These are phyloP conservation scores for Mesopsocus fuscifrons DNA, from an alignment of 2,888 invertebrate genomes.

Conservation along the genomic window DNA sequence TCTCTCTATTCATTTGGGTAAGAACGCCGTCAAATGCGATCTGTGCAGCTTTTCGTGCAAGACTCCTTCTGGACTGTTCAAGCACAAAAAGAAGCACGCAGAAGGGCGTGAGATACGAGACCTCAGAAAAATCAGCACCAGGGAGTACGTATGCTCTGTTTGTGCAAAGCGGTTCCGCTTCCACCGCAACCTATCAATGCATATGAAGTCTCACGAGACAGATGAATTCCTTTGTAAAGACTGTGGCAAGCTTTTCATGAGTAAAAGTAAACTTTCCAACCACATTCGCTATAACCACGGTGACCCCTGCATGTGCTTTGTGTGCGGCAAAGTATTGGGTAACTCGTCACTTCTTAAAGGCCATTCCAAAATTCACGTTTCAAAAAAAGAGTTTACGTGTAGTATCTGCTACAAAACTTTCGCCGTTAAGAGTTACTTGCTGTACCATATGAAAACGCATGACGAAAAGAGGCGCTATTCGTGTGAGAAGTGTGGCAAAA, in stretches of 20 bases:
- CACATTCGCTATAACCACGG: background rate
- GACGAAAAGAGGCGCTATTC: background rate
- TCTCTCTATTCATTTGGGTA: background rate
- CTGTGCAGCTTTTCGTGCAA: background rate
- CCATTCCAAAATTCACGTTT: background rate
- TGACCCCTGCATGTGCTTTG: background rate
- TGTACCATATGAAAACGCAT: slow-evolving; percentile 7
- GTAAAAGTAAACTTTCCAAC: background rate
- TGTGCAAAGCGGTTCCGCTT: slow-evolving; percentile 3
- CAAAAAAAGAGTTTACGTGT: background rate
- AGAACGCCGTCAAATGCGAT: background rate
- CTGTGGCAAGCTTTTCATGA: slow-evolving; percentile 1
- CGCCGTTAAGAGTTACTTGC: slow-evolving; percentile 1
- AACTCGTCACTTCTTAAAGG: background rate
- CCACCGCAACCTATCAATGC: background rate
- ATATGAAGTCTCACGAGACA: background rate
- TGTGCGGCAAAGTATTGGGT: background rate
- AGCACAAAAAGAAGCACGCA: slow-evolving; percentile 5
- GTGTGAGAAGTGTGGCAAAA: background rate
- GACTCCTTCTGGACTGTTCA: background rate
- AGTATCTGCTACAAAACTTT: slow-evolving; percentile 5
- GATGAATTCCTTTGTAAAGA: background rate
- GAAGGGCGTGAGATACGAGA: background rate
- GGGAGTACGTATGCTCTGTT: background rate
- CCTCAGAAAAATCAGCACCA: background rate